Evolutionary conservation across 1,140 invertebrate species (phyloP), one percentile per base, ranked within the genome.

Genomic region (Centruroides vittatus): DNA sequence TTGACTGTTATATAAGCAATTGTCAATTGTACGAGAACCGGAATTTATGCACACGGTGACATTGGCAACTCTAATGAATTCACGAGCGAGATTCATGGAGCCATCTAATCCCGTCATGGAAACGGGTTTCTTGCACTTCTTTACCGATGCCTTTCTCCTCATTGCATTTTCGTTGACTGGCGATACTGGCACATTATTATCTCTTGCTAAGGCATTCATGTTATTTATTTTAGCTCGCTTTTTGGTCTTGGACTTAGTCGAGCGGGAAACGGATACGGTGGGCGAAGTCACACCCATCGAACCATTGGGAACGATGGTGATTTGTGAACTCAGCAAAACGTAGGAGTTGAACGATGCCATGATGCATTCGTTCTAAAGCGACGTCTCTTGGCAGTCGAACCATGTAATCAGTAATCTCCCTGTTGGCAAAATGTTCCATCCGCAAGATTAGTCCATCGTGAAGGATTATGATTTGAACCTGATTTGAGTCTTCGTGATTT

Each of bases 321-420:
- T 83, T 69, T 86, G 85, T 34, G 85, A 86, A 54, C 60, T 69
- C 46, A 88, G 78, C 0, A 90, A 88, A 35, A 91, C 83, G 70
- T 96, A 90, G 75, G 47, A 98, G 72, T 57, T 86, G 76, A 0
- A 97, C 89, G 68, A 98, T 97, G 71, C 97, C 93, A 54, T 91
- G 84, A 71, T 98, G 93, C 66, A 91, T 78, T 49, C 91, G 78
- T 71, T 97, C 92, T 57, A 84, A 82, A 1, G 94, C 93, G 48
- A 98, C 86, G 70, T 97, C 92, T 4, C 90, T 75, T 0, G 94
- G 93, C 67, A 96, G 74, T 55, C 89, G 78, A 76, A 98, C 94
- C 94, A 98, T 97, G 72, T 98, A 92, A 77, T 98, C 93, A 1
- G 93, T 92, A 61, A 98, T 96, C 74, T 98, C 94, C 48, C 92